Evolutionary conservation across 2,888 invertebrate genomes (phyloP), one percentile per base, ranked within the genome.

Genomic region (Aricia artaxerxes): DNA sequence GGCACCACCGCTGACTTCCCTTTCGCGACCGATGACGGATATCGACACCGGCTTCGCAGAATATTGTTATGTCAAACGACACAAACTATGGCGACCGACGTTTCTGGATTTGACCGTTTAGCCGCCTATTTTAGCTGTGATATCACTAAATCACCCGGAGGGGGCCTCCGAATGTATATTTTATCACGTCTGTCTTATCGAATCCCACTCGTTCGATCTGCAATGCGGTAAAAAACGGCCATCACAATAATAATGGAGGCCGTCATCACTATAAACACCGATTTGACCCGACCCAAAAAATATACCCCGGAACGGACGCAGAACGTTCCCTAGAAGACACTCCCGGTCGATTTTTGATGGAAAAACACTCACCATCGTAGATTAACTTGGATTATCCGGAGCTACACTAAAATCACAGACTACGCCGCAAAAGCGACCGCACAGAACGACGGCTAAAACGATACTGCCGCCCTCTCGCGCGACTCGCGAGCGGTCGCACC

Each of bases 401-500:
- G 94, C 94, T 94, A 95, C 94, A 94, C 94, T 94, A 95, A 94
- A 94, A 94, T 94, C 94, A 94, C 94, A 94, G 94, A 92, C 92
- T 91, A 92, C 91, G 94, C 92, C 95, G 94, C 94, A 90, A 93
- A 91, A 93, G 93, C 95, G 93, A 93, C 93, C 93, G 86, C 92
- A 92, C 94, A 88, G 90, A 92, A 90, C 94, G 94, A 94, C 93
- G 94, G 91, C 92, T 92, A 88, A 91, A 92, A 91, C 94, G 94
- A 94, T 93, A 95, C 95, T 95, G 95, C 94, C 95, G 95, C 94
- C 94, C 94, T 91, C 87, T 92, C 93, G 93, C 93, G 92, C 92
- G 92, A 92, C 93, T 92, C 93, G 92, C 92, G 92, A 92, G 89
- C 92, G 94, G 92, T 88, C 88, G 92, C 91, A 91, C 90, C 88